Percentiles rank a stretch among this genome's conserved stretches.
Evolutionary conservation across 2,797 vertebrate species (phyloP).

Genomic region (Vipera latastei): DNA sequence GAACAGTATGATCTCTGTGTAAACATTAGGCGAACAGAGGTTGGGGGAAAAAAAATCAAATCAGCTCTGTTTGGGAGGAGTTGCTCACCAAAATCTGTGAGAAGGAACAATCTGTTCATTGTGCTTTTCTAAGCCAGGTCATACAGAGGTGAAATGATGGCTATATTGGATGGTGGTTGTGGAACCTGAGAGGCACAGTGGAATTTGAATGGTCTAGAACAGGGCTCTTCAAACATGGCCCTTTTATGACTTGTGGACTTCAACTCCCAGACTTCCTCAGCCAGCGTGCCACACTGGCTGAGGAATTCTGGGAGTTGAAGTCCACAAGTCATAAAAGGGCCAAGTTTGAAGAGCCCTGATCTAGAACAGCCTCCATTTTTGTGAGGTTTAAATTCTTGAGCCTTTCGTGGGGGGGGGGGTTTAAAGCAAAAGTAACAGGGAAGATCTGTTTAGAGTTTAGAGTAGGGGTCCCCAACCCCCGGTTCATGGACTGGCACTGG

Average conservation of each 20-base stretch:
- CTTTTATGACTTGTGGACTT: too few species aligned
- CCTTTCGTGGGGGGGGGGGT: neutral
- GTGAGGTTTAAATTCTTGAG: neutral
- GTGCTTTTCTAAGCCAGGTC: neutral
- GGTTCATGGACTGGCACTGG: neutral
- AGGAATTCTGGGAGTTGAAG: too few species aligned
- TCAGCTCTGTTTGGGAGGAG: conserved; percentile 18
- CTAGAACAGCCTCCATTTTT: neutral
- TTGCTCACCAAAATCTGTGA: conserved; percentile 26
- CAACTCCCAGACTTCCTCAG: too few species aligned
- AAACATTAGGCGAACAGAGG: conserved; percentile 40
- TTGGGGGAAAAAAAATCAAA: conserved; percentile 4
- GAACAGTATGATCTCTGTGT: conserved; percentile 49
- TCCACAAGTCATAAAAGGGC: too few species aligned
- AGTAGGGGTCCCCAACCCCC: neutral
- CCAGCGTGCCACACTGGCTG: too few species aligned
- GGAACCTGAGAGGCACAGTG: neutral
- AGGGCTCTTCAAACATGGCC: too few species aligned
- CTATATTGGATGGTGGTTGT: neutral
- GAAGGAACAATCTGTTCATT: neutral
- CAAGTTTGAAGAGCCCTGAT: neutral
- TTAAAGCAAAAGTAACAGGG: neutral
- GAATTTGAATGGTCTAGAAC: neutral
- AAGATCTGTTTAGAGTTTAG: neutral
- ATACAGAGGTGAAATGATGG: neutral